Conservation (phyloP, 1,140 invertebrate genomes). For the Oppia nitens region DNA sequence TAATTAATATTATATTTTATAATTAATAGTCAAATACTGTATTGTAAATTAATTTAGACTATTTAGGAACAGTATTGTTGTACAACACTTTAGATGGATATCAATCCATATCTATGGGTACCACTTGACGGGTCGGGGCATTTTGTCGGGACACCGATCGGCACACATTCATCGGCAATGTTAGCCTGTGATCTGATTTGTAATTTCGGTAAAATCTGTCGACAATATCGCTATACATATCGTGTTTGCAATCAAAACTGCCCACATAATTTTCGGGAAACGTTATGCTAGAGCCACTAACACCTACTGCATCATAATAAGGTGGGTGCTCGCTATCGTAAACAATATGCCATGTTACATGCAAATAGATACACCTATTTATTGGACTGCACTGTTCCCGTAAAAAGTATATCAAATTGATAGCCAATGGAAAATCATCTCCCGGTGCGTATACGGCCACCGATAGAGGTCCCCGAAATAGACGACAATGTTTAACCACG, state of each 20-base stretch:
- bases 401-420: conserved; percentile 41
- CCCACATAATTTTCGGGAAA: conserved; percentile 6
- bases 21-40: too few species aligned
- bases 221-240: not conserved
- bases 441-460: conserved; percentile 57
- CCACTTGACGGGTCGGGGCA: too few species aligned
- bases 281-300: not conserved
- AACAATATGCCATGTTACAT: conserved; percentile 22
- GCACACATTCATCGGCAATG: conserved; percentile 26
- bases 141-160: conserved; percentile 24
- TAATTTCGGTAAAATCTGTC: not conserved
- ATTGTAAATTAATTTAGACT: too few species aligned
- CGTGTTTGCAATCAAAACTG: conserved; percentile 3
- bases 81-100: too few species aligned
- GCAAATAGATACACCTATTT: conserved; percentile 17
- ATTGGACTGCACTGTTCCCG: conserved; percentile 31
- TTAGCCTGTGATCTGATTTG: conserved; percentile 20
- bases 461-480: conserved; percentile 51
- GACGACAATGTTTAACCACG: conserved; percentile 56
- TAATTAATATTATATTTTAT: too few species aligned
- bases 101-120: too few species aligned
- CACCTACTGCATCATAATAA: too few species aligned
- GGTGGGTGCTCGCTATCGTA: conserved; percentile 18
- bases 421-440: conserved; percentile 41
- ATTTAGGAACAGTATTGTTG: too few species aligned